phyloP scores from a whole-genome alignment of 1,140 invertebrate genomes.

The Stratiolaelaps scimitus region DNA sequence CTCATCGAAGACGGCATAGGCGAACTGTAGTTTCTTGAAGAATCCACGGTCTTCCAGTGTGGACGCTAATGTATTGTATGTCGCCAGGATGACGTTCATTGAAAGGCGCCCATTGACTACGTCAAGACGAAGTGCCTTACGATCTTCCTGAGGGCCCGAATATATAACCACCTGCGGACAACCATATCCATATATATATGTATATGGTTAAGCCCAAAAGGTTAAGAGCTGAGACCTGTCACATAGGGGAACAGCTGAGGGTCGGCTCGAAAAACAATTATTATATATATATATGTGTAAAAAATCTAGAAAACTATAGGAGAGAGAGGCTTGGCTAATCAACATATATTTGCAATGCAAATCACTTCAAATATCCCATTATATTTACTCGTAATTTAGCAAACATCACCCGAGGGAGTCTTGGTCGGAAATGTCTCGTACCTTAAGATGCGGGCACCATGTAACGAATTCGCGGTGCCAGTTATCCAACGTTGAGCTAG shows the following conservation, averaged over 20 bases:
- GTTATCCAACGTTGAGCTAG: constrained; percentile 72
- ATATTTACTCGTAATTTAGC: too few species aligned
- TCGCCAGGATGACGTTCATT: constrained; percentile 58
- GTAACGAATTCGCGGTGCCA: constrained; percentile 63
- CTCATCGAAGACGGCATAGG: constrained; percentile 91
- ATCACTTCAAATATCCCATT: too few species aligned
- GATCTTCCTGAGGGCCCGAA: constrained; percentile 71
- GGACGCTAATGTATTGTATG: constrained; percentile 63
- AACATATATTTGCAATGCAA: too few species aligned
- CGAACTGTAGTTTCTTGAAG: constrained; percentile 71
- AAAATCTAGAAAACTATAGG: too few species aligned
- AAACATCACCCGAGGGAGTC: background rate
- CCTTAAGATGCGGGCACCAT: constrained; percentile 69
- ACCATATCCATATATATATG: background rate
- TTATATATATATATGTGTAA: too few species aligned
- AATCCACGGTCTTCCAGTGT: constrained; percentile 75
- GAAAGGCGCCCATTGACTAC: constrained; percentile 61
- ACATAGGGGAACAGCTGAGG: too few species aligned
- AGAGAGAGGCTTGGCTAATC: too few species aligned
- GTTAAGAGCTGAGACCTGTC: too few species aligned
- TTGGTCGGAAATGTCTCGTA: constrained; percentile 39
- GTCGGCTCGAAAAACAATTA: too few species aligned
- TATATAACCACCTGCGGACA: constrained; percentile 52
- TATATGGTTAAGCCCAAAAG: too few species aligned
- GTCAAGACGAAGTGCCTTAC: constrained; percentile 57